Evolutionary conservation across 64 coral and sea anemone species (phyloP), one percentile per base, ranked within the genome.

Genomic region (Porites lutea): DNA sequence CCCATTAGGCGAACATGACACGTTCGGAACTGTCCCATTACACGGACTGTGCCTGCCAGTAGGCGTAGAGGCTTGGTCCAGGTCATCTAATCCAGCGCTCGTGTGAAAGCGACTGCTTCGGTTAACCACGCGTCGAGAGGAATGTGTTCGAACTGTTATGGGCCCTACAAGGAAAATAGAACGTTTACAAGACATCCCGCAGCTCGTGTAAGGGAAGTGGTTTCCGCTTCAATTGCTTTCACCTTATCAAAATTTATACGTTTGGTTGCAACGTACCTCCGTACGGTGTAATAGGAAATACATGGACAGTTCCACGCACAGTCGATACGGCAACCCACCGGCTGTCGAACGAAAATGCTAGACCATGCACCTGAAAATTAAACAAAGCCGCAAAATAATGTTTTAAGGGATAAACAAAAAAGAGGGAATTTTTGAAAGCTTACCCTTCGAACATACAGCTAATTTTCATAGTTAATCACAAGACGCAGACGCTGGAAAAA

Each of bases 101-200:
- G 97, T 98, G 82, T 98, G 97, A 64, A 96, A 98, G 62, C 97
- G 94, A 75, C 97, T 98, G 74, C 94, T 98, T 61, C 97, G 97
- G 71, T 98, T 98, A 13, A 98, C 97, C 2, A 98, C 97, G 20
- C 97, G 94, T 57, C 58, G 84, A 47, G 97, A 95, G 18, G 87
- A 91, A 72, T 98, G 97, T 22, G 97, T 98, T 61, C 97, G 97
- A 73, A 98, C 91, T 69, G 89, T 96, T 37, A 98, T 86, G 57
- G 97, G 72, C 52, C 97, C 97, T 98, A 44, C 22, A 1, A 72
- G 5, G 6, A n/a, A 71, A n/a, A 88, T 20, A 58, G 18, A 79
- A 18, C 8, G 19, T 76, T 50, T 7, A 43, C 49, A 11, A 57
- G 20, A 27, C 6, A 37, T 37, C 27, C 27, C 27, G 27, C 27